These are phyloP conservation scores for Corythaeola cristata DNA, from an alignment of 2,113 vertebrate genomes.

Conservation along the genomic window DNA sequence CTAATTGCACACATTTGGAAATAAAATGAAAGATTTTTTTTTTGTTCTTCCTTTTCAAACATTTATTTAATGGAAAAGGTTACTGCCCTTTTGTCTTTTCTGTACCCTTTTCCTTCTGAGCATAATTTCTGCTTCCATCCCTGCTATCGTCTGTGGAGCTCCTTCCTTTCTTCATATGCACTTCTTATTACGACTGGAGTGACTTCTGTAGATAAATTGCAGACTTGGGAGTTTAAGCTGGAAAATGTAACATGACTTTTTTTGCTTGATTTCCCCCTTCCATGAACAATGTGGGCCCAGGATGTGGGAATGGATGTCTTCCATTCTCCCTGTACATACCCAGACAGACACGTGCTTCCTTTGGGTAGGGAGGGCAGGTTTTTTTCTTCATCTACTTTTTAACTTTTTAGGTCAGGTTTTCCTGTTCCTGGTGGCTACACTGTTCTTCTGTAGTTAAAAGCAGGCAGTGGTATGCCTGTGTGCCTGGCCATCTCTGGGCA, in stretches of 20 bases:
- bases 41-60: neutral
- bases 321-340: neutral
- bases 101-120: neutral
- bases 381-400: neutral
- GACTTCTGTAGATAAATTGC: neutral
- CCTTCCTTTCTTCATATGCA: neutral
- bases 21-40: neutral
- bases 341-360: neutral
- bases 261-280: neutral
- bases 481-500: neutral
- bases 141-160: neutral
- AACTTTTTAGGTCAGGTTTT: neutral
- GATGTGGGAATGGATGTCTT: neutral
- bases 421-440: neutral
- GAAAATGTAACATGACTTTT: neutral
- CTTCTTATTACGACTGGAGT: neutral
- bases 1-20: slow-evolving; percentile 3
- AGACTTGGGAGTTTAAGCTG: neutral
- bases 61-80: neutral
- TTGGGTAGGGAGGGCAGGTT: neutral
- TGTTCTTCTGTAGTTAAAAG: neutral
- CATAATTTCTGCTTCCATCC: neutral
- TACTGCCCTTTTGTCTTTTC: neutral
- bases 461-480: neutral
- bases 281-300: neutral